Evolutionary conservation across 2,113 vertebrate genomes (phyloP), one percentile per base, ranked within the genome.

Genomic region (Tautogolabrus adspersus): DNA sequence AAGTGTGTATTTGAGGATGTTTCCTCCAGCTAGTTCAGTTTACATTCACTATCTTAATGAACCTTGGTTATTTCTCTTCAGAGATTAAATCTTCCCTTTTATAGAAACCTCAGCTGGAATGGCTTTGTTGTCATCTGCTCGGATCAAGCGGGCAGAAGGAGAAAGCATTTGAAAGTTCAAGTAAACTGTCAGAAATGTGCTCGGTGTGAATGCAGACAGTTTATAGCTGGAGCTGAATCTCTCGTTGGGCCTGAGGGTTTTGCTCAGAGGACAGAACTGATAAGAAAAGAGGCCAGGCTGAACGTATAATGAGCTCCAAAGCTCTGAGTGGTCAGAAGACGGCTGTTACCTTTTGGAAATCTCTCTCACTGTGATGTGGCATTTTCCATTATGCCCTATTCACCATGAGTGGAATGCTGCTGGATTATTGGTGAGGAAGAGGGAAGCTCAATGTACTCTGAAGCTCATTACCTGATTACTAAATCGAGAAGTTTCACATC

Each of bases 341-440:
- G 66, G 55, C 70, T 8, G 67, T 74, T 72, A 72, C 66, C 68
- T 72, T 65, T 66, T 52, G 73, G 51, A 49, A 49, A 49, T 71
- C 66, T 10, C 46, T 42, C 64, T 64, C 57, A 52, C 42, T 62
- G 54, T 23, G 23, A 68, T 49, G 64, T 81, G 72, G 82, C 62
- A 72, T 86, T 82, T 82, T 57, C 38, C 37, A 51, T 75, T 84
- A 49, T 38, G 55, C 62, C 68, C 40, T 6, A 57, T 52, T 75
- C 38, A 75, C 1, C 8, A 10, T 9, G 54, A 69, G 57, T 73
- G 21, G 66, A 73, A 75, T 44, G 66, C 47, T 49, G 34, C 40
- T 73, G 59, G 34, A 75, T 68, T 65, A 34, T 37, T 3, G 13
- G 15, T 51, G 44, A 75, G 61, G 74, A 37, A 15, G 19, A n/a